A percentile compares a stretch with the other conserved stretches of the same genome.
These are phyloP conservation scores for Teleopsis dalmanni DNA, from an alignment of 1,140 invertebrate genomes.

Conservation along the genomic window DNA sequence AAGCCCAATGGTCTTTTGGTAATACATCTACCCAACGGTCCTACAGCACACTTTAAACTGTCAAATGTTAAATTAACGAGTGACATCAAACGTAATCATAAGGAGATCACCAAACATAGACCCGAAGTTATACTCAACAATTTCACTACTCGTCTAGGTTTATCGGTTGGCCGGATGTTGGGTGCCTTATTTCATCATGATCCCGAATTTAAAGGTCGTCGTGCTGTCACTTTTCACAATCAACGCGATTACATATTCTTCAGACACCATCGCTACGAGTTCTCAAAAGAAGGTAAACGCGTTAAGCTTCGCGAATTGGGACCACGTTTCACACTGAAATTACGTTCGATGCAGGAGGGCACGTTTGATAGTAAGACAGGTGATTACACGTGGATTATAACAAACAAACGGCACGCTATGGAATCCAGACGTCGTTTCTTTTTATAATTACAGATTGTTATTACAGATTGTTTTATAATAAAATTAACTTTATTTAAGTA, in stretches of 20 bases:
- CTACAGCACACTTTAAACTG: conserved; percentile 81
- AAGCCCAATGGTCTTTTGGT: conserved; percentile 87
- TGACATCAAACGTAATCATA: conserved; percentile 66
- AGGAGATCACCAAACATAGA: conserved; percentile 72
- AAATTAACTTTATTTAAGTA: too few relatives aligned
- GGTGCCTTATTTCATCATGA: conserved; percentile 95
- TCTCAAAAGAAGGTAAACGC: conserved; percentile 71
- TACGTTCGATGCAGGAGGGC: conserved; percentile 89
- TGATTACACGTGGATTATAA: conserved; percentile 95
- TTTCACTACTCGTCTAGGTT: conserved; percentile 88
- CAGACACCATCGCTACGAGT: conserved; percentile 94
- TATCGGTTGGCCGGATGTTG: conserved; percentile 84
- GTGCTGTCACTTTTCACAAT: conserved; percentile 96
- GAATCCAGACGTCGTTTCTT: conserved; percentile 87
- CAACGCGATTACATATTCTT: conserved; percentile 99
- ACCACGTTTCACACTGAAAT: conserved; percentile 88
- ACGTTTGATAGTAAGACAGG: conserved; percentile 95
- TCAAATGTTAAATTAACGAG: conserved; percentile 77
- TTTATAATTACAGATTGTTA: too few relatives aligned
- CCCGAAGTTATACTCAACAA: conserved; percentile 97
- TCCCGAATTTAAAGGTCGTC: conserved; percentile 85
- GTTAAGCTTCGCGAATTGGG: conserved; percentile 88
- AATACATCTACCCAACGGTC: conserved; percentile 90
- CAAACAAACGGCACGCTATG: conserved; percentile 81
- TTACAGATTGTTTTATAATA: too few relatives aligned